Evolutionary conservation across 2,888 invertebrate genomes (phyloP).

Genomic region (Limnephilus marmoratus): DNA sequence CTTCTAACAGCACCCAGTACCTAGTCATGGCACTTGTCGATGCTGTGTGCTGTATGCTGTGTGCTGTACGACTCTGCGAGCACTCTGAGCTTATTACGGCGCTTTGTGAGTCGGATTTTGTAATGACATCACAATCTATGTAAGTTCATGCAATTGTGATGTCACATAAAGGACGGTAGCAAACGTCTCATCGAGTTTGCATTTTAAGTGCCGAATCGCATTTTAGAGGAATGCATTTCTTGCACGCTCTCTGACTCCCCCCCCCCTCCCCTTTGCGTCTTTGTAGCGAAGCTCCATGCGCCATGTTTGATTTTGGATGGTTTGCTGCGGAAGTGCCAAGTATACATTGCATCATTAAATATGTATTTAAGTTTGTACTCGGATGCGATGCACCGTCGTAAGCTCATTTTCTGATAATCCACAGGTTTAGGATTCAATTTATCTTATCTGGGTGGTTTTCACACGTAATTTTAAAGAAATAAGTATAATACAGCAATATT

Average conservation of each 20-base stretch:
- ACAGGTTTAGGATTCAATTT: neutral
- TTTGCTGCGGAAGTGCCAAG: neutral
- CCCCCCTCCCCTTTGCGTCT: neutral
- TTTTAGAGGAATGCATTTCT: constrained; percentile 52
- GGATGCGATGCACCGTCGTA: neutral
- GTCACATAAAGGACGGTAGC: constrained; percentile 48
- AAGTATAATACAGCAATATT: no score
- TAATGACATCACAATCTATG: constrained; percentile 53
- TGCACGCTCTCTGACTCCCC: constrained; percentile 24
- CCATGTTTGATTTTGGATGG: constrained; percentile 24
- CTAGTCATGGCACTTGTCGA: neutral
- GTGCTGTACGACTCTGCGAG: neutral
- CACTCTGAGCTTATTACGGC: constrained; percentile 48
- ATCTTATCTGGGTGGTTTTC: no score
- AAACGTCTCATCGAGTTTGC: constrained; percentile 57
- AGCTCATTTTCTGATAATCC: neutral
- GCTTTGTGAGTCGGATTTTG: constrained; percentile 44
- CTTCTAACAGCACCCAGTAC: neutral
- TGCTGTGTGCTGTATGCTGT: neutral
- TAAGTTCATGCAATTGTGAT: constrained; percentile 56
- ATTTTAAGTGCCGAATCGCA: constrained; percentile 56
- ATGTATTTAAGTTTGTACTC: neutral
- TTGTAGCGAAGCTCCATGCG: neutral
- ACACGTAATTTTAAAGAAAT: no score
- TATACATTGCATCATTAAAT: neutral